Percentiles rank a stretch among this genome's conserved stretches.
Evolutionary conservation across 2,888 invertebrate species (phyloP).

Genomic region (Hermaeophaga mercurialis): DNA sequence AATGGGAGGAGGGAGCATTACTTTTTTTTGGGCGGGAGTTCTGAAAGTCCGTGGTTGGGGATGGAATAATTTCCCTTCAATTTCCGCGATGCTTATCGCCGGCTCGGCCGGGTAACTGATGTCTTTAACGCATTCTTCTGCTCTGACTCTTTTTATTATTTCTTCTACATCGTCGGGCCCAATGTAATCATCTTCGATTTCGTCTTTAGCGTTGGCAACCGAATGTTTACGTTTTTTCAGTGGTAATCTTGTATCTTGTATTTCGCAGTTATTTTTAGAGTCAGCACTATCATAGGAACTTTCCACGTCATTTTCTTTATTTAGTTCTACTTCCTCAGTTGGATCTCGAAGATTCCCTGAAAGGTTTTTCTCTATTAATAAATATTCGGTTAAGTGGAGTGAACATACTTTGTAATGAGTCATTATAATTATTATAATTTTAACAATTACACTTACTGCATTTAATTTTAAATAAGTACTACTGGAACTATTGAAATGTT

Average conservation of each 20-base stretch:
- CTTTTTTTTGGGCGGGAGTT: slow-evolving; percentile 54
- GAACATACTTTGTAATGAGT: no score
- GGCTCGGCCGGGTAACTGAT: slow-evolving; percentile 55
- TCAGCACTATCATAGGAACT: no score
- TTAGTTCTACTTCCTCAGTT: no score
- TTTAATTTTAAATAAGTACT: no score
- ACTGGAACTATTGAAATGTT: no score
- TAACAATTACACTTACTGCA: no score
- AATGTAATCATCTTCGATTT: slow-evolving; percentile 28
- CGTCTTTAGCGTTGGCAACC: slow-evolving; percentile 31
- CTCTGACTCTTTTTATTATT: slow-evolving; percentile 33
- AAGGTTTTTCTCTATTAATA: no score
- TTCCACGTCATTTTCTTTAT: no score
- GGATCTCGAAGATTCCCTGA: no score
- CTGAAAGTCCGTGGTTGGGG: slow-evolving; percentile 46
- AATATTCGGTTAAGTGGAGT: no score
- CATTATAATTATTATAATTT: no score
- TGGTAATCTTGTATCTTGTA: slow-evolving; percentile 46
- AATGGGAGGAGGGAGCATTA: slow-evolving; percentile 46
- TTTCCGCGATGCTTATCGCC: slow-evolving; percentile 55
- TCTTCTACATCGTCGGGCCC: no score
- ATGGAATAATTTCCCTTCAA: slow-evolving; percentile 43
- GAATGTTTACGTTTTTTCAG: slow-evolving; percentile 51
- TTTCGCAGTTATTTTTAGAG: slow-evolving; percentile 22
- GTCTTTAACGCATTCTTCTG: slow-evolving; percentile 38